A percentile compares a stretch with the other conserved stretches of the same genome.
These are phyloP conservation scores for Fistularia tabacaria DNA, from an alignment of 2,797 vertebrate genomes.

Conservation along the genomic window DNA sequence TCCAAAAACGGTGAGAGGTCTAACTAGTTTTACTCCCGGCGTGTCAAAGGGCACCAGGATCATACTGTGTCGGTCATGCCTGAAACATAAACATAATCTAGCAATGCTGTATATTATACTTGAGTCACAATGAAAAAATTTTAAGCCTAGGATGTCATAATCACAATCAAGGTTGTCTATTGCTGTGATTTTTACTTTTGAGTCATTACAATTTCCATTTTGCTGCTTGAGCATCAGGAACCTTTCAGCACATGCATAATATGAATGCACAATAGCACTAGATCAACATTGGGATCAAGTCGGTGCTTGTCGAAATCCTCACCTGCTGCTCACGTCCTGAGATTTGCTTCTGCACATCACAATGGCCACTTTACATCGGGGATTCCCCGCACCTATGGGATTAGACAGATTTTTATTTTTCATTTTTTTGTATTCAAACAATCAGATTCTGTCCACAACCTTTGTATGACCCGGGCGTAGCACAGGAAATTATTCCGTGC, in stretches of 20 bases:
- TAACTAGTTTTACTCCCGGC: slow-evolving; percentile 79
- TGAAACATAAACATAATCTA: slow-evolving; percentile 44
- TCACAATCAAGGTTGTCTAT: no score
- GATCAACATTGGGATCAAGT: no score
- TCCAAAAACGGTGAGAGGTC: slow-evolving; percentile 88
- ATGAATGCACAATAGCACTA: no score
- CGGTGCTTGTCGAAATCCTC: no score
- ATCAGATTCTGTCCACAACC: neutral
- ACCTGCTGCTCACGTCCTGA: slow-evolving; percentile 47
- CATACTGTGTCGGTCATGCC: slow-evolving; percentile 88
- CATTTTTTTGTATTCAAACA: neutral
- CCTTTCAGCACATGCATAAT: no score
- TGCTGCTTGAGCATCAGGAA: no score
- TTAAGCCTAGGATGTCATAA: no score
- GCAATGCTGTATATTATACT: no score
- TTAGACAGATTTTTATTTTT: neutral
- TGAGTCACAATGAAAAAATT: no score
- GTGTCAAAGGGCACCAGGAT: slow-evolving; percentile 86
- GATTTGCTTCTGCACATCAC: slow-evolving; percentile 84
- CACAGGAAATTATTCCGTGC: neutral
- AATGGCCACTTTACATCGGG: slow-evolving; percentile 71
- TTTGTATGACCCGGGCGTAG: neutral
- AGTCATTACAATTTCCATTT: no score
- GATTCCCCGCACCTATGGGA: slow-evolving; percentile 83
- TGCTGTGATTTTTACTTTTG: no score